A percentile compares a stretch with the other conserved stretches of the same genome.
These are phyloP conservation scores for Pantala flavescens DNA, from an alignment of 1,140 invertebrate species.

Conservation along the genomic window DNA sequence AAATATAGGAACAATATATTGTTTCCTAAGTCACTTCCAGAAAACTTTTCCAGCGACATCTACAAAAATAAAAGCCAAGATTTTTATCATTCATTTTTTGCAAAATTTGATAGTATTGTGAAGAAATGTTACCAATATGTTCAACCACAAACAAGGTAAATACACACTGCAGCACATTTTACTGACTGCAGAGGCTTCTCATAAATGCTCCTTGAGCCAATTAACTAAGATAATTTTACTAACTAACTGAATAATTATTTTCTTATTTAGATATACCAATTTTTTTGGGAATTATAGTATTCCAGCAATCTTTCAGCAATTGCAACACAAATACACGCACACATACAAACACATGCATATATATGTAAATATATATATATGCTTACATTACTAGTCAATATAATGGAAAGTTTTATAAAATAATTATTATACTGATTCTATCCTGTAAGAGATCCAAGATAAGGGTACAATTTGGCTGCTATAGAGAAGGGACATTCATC, in stretches of 20 bases:
- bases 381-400: neutral
- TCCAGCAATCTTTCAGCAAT: neutral
- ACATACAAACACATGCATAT: no score
- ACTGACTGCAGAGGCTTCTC: no score
- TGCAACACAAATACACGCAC: neutral
- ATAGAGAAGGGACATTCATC: neutral
- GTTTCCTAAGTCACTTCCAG: no score
- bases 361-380: no score
- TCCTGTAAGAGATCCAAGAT: conserved; percentile 1
- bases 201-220: neutral
- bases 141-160: no score
- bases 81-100: no score
- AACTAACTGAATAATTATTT: neutral
- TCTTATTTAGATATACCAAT: neutral
- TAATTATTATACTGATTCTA: neutral
- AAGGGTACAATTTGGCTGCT: neutral
- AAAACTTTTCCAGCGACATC: no score
- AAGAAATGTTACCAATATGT: no score
- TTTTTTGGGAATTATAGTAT: neutral
- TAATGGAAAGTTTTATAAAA: neutral
- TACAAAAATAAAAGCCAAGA: no score
- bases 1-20: no score
- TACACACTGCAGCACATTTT: no score
- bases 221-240: neutral
- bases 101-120: no score